Evolutionary conservation across 2,113 vertebrate genomes (phyloP).

Genomic region (Drymodes brunneopygia): DNA sequence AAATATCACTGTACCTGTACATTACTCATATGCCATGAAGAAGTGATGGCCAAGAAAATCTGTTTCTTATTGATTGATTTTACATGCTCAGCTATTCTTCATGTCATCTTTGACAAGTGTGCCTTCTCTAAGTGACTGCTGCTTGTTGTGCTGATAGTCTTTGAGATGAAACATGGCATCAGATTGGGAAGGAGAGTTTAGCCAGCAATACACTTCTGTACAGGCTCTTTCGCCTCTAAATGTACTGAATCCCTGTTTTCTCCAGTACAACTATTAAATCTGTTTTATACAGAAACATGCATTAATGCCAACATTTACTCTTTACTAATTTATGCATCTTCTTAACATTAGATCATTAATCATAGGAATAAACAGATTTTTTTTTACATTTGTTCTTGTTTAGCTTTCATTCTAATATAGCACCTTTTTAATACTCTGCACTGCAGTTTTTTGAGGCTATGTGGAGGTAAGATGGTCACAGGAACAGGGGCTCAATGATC

Average conservation of each 20-base stretch:
- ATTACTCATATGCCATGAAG: conserved; percentile 12
- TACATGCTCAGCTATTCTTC: neutral
- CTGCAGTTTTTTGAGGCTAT: neutral
- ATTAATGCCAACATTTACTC: neutral
- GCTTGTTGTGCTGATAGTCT: neutral
- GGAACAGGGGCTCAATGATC: neutral
- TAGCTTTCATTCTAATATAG: neutral
- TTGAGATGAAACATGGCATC: neutral
- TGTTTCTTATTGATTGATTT: conserved; percentile 20
- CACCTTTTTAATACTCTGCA: neutral
- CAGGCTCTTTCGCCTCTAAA: neutral
- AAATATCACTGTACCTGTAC: conserved; percentile 4
- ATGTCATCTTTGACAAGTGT: neutral
- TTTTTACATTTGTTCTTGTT: neutral
- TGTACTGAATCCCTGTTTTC: neutral
- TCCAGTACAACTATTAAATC: neutral
- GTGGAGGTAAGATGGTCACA: neutral
- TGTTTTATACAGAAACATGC: neutral
- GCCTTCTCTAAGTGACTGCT: neutral
- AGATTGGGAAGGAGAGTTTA: neutral
- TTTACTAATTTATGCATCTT: neutral
- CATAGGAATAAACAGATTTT: neutral
- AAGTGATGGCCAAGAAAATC: conserved; percentile 6
- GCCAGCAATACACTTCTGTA: neutral
- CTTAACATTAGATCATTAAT: neutral